Evolutionary conservation across 2,113 vertebrate species (phyloP), one percentile per base, ranked within the genome.

Genomic region (Balaeniceps rex): DNA sequence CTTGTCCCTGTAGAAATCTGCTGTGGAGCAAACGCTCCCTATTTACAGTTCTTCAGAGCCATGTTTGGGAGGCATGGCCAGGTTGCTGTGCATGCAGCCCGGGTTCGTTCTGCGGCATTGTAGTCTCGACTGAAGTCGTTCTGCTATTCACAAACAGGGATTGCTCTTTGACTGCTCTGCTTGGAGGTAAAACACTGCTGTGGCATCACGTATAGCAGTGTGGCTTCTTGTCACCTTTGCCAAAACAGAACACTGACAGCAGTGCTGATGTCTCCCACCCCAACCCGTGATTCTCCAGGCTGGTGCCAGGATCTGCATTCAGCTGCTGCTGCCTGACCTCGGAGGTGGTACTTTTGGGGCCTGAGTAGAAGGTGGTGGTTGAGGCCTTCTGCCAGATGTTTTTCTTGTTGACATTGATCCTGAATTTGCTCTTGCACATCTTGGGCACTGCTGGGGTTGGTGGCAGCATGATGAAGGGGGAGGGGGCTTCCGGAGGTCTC

Each of bases 261-360:
- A 46, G 38, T 26, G 38, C 65, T 66, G 51, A 60, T 52, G 33
- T 19, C 58, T 68, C 33, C n/a, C 31, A 33, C 34, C 36, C 38
- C 0, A 3, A 40, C 40, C 36, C n/a, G 12, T 0, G 5, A 17
- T 31, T n/a, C n/a, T 75, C 12, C 3, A 0, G 46, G 24, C 71
- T 78, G 18, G 22, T 60, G 47, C 55, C 25, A 21, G 42, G 46
- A 13, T 28, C 47, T 34, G 26, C 7, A 1, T 60, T 66, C 36
- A 47, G 31, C 65, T 49, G n/a, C 23, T 3, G 4, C 58, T 49
- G 64, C 28, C 23, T 0, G 4, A 22, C 51, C 51, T 58, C 4
- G 16, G 42, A 34, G 25, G 4, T 49, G 24, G 13, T 58, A 51
- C 34, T 16, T 25, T 23, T 2, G 5, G 58, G 71, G 16, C 47